Evolutionary conservation across 2,888 invertebrate genomes (phyloP).

Genomic region (Lutraria lutraria): DNA sequence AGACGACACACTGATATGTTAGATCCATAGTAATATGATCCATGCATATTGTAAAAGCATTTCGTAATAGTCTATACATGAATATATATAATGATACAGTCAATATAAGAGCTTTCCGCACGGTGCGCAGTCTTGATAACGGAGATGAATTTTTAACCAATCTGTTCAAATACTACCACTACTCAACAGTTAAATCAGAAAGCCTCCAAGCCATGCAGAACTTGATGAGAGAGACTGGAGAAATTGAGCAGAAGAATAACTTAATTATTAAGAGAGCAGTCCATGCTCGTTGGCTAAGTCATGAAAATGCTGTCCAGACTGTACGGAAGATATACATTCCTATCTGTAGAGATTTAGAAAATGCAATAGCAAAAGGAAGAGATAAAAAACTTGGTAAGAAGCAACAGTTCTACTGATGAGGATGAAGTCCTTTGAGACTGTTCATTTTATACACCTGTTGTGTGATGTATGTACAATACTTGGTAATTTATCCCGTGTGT

Average conservation of each 20-base stretch:
- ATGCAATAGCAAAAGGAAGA: slow-evolving; percentile 49
- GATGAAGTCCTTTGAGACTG: too few species aligned
- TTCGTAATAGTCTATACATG: too few species aligned
- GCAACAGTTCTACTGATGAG: slow-evolving; percentile 44
- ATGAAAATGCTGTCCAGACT: slow-evolving; percentile 53
- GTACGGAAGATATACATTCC: slow-evolving; percentile 48
- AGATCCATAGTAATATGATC: too few species aligned
- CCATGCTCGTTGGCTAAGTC: slow-evolving; percentile 52
- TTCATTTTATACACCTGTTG: too few species aligned
- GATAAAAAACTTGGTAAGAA: slow-evolving; percentile 49
- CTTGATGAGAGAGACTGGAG: slow-evolving; percentile 49
- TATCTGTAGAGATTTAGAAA: slow-evolving; percentile 50
- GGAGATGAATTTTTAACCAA: slow-evolving; percentile 55
- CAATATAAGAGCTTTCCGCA: slow-evolving; percentile 53
- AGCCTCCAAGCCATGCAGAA: slow-evolving; percentile 56
- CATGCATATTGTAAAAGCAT: too few species aligned
- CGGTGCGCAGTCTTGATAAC: slow-evolving; percentile 30
- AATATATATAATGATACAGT: too few species aligned
- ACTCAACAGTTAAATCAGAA: too few species aligned
- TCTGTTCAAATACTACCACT: too few species aligned
- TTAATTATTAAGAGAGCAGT: slow-evolving; percentile 49
- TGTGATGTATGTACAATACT: too few species aligned
- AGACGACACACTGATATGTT: too few species aligned
- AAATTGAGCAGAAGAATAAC: slow-evolving; percentile 32
- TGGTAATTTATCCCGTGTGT: too few species aligned